These are phyloP conservation scores for Mellivora capensis DNA, from an alignment of 2,113 vertebrate genomes.

Conservation along the genomic window DNA sequence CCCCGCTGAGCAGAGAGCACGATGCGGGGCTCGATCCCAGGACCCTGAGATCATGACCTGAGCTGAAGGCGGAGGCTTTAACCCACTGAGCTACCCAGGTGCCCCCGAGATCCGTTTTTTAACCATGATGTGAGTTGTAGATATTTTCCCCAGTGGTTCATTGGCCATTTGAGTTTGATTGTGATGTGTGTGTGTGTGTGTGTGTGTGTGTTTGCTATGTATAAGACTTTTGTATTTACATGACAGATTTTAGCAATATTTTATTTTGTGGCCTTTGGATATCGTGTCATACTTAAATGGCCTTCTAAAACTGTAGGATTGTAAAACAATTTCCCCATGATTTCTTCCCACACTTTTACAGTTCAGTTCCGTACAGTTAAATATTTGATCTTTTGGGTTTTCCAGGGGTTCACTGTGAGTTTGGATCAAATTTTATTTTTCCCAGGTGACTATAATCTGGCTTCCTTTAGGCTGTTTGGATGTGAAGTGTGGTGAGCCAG, in stretches of 20 bases:
- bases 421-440: background rate
- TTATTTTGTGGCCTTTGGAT: background rate
- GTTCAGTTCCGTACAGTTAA: background rate
- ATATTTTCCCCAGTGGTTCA: background rate
- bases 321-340: background rate
- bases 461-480: background rate
- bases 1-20: too few species aligned
- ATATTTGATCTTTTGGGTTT: background rate
- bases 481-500: background rate
- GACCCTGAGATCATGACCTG: too few species aligned
- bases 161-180: background rate
- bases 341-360: background rate
- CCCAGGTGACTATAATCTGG: background rate
- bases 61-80: background rate
- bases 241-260: background rate
- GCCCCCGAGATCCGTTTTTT: background rate
- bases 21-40: too few species aligned
- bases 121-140: background rate
- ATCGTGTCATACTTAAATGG: background rate
- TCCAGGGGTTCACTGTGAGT: background rate
- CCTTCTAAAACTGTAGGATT: background rate
- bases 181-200: background rate
- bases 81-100: too few species aligned
- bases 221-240: background rate
- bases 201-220: background rate